Evolutionary conservation across 2,888 invertebrate genomes (phyloP), one percentile per base, ranked within the genome.

Genomic region (Gerris lacustris): DNA sequence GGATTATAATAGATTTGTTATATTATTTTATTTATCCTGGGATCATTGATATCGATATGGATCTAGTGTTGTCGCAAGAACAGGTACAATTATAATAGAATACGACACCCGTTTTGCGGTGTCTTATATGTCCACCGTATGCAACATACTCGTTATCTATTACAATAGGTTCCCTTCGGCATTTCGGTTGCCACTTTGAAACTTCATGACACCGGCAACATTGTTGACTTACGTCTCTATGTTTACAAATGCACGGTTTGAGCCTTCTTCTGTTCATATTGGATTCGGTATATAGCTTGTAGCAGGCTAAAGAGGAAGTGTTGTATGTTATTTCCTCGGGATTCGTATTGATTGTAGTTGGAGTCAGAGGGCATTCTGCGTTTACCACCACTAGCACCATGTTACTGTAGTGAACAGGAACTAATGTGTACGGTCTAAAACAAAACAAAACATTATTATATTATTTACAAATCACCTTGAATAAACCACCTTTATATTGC

Each of bases 351-450:
- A 74, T 67, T 11, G 73, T 69, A 44, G 47, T 70, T 64, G 71
- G 67, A 9, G 66, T 68, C 7, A 73, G 45, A 68, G 69, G 64
- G 73, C 72, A 90, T 72, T 85, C 81, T 6, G 75, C 77, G 77
- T 91, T 87, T n/a, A 91, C 86, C 18, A 91, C 90, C 67, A 93
- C 82, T 77, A 93, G 82, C 72, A 94, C 81, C 82, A 93, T 84
- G 79, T 92, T 93, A 69, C 89, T 92, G 75, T 86, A 85, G 72
- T 88, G 88, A 72, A 93, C 90, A 64, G 87, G 84, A 75, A 89
- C 86, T 2, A 87, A 88, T 74, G 89, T 87, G 80, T 89, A 92
- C 43, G 89, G 88, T 77, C 88, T 82, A 72, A 43, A 76, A 76
- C 17, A 31, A 63, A 72, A 71, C 11, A 67, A 44, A 44, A 7